phyloP scores from a whole-genome alignment of 92 coral and sea anemone genomes.

The Parazoanthus darwini region DNA sequence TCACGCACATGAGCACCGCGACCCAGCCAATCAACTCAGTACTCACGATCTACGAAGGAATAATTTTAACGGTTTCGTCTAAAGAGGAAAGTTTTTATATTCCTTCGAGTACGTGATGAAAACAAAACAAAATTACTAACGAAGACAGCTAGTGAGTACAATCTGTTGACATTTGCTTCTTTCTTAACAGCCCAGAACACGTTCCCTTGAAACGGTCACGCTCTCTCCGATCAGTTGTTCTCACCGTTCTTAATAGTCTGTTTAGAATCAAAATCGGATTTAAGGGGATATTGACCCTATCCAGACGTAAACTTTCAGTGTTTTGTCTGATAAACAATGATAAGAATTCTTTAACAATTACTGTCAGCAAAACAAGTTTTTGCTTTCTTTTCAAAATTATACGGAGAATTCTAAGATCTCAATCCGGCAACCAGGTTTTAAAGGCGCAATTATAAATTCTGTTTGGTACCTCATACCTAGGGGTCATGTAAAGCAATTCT shows the following conservation, averaged over 20 bases:
- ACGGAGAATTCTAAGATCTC: no score
- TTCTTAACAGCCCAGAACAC: constrained; percentile 11
- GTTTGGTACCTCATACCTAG: neutral
- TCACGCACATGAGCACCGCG: constrained; percentile 35
- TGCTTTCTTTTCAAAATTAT: neutral
- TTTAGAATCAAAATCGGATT: constrained; percentile 14
- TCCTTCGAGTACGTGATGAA: neutral
- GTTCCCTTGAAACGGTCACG: constrained; percentile 28
- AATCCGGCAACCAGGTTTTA: neutral
- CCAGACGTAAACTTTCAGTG: neutral
- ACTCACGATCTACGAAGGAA: neutral
- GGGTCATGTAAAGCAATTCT: neutral
- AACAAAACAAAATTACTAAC: neutral
- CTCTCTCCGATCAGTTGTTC: neutral
- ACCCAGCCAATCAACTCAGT: neutral
- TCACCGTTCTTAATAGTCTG: constrained; percentile 1
- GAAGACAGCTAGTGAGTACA: neutral
- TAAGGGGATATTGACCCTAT: neutral
- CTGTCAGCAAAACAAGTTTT: neutral
- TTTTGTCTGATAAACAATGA: neutral
- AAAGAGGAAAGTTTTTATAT: neutral
- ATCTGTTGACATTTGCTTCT: constrained; percentile 17
- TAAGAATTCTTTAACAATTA: neutral
- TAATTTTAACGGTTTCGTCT: neutral
- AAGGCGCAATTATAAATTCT: neutral